Conservation (phyloP, 2,888 invertebrate genomes). For the Cerceris rybyensis region DNA sequence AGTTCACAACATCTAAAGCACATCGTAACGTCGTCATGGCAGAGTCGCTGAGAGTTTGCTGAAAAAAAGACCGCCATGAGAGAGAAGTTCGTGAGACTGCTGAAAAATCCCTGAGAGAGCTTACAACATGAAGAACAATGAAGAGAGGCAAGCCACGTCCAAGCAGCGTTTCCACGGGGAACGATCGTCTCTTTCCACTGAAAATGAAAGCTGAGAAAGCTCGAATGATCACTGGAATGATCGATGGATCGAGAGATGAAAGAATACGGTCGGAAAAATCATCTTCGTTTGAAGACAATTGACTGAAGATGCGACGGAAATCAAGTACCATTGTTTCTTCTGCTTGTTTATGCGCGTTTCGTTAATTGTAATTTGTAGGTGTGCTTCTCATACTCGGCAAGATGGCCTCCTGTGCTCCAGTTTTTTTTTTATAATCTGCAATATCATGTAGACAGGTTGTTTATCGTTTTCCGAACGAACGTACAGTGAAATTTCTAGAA, state of each 20-base stretch:
- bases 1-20: conserved; percentile 63
- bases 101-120: conserved; percentile 10
- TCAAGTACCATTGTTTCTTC: no score
- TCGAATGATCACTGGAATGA: conserved; percentile 33
- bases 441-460: no score
- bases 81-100: background rate
- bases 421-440: no score
- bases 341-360: no score
- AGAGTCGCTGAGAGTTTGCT: conserved; percentile 24
- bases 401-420: no score
- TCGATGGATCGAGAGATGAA: background rate
- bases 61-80: conserved; percentile 25
- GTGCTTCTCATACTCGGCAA: no score
- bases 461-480: no score
- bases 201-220: conserved; percentile 19
- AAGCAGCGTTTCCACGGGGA: conserved; percentile 27
- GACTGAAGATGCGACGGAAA: no score
- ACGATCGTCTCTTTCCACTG: background rate
- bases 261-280: no score
- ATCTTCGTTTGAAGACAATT: no score
- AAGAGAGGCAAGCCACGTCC: conserved; percentile 8
- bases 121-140: background rate
- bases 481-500: no score
- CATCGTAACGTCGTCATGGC: conserved; percentile 11
- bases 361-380: no score